Evolutionary conservation across 2,888 invertebrate genomes (phyloP).

Genomic region (Dynastes maya): DNA sequence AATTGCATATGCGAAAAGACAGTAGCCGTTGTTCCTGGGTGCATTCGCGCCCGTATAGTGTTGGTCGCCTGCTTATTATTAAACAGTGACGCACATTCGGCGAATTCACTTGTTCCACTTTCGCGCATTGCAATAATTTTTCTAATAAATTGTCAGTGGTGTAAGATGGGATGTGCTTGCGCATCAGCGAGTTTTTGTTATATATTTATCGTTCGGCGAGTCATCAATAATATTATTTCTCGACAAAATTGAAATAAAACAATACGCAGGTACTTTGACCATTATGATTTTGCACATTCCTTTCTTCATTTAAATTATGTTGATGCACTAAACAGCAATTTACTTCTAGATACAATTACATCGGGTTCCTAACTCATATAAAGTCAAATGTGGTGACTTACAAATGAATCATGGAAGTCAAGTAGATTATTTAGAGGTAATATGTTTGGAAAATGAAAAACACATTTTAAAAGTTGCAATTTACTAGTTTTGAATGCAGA

Average conservation of each 20-base stretch:
- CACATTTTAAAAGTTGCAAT: too few relatives aligned
- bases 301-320: background rate
- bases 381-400: background rate
- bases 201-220: background rate
- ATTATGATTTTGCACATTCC: background rate
- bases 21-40: conserved; percentile 31
- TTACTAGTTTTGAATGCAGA: too few relatives aligned
- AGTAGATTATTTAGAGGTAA: too few relatives aligned
- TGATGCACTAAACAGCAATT: background rate
- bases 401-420: too few relatives aligned
- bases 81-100: conserved; percentile 36
- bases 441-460: too few relatives aligned
- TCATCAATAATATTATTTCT: background rate
- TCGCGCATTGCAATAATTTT: conserved; percentile 34
- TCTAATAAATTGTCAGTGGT: conserved; percentile 9
- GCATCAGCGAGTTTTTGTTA: background rate
- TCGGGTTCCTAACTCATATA: too few relatives aligned
- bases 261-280: background rate
- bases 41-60: conserved; percentile 18
- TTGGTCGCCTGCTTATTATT: conserved; percentile 28
- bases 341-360: too few relatives aligned
- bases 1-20: conserved; percentile 38
- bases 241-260: background rate
- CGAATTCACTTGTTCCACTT: conserved; percentile 39
- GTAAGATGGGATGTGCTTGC: background rate